Base-by-base conservation (phyloP, 2,888 invertebrate genomes). In the Caradrina clavipalpis region DNA sequence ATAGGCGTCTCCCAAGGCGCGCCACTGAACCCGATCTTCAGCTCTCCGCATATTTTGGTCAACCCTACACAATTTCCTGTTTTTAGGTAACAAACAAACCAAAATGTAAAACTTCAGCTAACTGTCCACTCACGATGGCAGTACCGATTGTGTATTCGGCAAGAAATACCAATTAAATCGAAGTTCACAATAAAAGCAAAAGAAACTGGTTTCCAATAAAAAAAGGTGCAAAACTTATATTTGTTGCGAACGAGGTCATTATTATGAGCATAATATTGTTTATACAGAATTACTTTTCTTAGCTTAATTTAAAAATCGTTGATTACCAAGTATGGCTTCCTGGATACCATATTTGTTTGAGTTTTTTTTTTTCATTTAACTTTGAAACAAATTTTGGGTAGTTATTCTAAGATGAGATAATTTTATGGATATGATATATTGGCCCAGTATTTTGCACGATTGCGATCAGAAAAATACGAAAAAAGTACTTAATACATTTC, bases 61-160 rank as follows among this genome's bases (percentile, higher is more conserved):
- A 83, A 66, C 82, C 82, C 83, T 82, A 69, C 31, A 39, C 57
- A 42, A 31, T 69, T 81, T 76, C 68, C 81, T 69, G 76, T 82
- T 77, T 73, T 80, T 81, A 60, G 54, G 64, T 50, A 78, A 70
- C 68, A 70, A 84, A 77, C 74, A 79, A 78, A 75, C 67, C 62
- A 78, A 73, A 84, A 80, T 78, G 65, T 69, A 77, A 79, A 76
- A 69, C 68, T 53, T 73, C 68, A 31, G 45, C 17, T 82, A 84
- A 84, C 84, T 81, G 84, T 82, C 73, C 70, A 51, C n/a, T 65
- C 65, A 51, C 73, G 55, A 75, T 73, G 74, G 79, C 71, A 62
- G 73, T 78, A 67, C 59, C 65, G 53, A 67, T 78, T 68, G 59
- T 70, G 65, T 73, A 70, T 73, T 70, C 60, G 66, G 54, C 53